A percentile compares a stretch with the other conserved stretches of the same genome.
These are phyloP conservation scores for Dipus sagitta DNA, from an alignment of 2,797 vertebrate genomes.

Conservation along the genomic window DNA sequence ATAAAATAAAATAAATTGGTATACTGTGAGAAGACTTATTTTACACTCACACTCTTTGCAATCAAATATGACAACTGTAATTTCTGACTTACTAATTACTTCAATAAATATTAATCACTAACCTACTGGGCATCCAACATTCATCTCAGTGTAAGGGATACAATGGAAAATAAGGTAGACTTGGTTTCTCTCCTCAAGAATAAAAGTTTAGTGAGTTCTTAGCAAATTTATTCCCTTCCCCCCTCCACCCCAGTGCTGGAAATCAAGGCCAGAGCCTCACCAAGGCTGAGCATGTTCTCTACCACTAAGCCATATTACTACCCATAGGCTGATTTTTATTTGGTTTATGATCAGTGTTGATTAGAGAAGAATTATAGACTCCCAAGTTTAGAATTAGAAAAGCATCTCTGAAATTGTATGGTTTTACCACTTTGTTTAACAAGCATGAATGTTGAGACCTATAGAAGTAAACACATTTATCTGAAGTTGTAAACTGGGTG, in stretches of 20 bases:
- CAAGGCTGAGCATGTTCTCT: not conserved
- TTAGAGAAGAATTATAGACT: not conserved
- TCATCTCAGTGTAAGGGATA: not conserved
- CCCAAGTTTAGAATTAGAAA: conserved; percentile 1
- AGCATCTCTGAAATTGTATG: not conserved
- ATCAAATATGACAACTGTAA: not conserved
- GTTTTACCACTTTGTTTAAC: not conserved
- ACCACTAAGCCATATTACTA: not conserved
- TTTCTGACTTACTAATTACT: not conserved
- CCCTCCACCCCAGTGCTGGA: not conserved
- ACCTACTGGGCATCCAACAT: not conserved
- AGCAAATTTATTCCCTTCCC: not conserved
- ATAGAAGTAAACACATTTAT: not conserved
- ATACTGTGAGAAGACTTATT: not conserved
- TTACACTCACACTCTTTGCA: not conserved
- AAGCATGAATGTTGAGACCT: not conserved
- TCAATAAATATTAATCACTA: not conserved
- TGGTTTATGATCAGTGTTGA: conserved; percentile 21
- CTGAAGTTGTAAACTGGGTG: not conserved
- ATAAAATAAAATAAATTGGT: not conserved
- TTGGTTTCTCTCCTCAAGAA: not conserved
- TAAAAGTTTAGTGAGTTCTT: not conserved
- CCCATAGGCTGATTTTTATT: not conserved
- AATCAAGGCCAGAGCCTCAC: not conserved
- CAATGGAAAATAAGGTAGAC: not conserved